Percentiles rank a stretch among this genome's conserved stretches.
Evolutionary conservation across 2,888 invertebrate genomes (phyloP).

Genomic region (Fragum sueziense): DNA sequence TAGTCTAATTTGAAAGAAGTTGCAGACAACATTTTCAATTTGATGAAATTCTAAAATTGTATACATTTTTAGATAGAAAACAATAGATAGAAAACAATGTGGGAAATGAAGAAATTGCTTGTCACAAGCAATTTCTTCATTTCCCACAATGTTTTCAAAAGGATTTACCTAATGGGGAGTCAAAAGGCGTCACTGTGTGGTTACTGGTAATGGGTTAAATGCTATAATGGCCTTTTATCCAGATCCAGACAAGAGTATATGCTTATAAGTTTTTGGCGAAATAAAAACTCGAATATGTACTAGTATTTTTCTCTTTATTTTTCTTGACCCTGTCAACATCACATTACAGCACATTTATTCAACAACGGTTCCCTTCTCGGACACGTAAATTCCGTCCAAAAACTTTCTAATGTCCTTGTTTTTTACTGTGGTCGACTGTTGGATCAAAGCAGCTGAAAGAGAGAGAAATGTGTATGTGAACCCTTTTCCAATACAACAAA

Average conservation of each 20-base stretch:
- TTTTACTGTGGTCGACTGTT: slow-evolving; percentile 99
- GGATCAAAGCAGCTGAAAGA: slow-evolving; percentile 96
- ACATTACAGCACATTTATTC: slow-evolving; percentile 35
- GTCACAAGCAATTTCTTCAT: not conserved
- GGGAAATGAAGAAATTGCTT: not conserved
- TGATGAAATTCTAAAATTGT: too few species aligned
- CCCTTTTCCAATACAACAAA: not conserved
- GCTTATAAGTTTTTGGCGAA: too few species aligned
- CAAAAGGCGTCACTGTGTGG: not conserved
- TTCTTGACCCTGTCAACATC: slow-evolving; percentile 1
- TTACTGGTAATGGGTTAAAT: not conserved
- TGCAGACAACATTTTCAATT: too few species aligned
- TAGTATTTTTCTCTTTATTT: not conserved
- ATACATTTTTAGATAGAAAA: too few species aligned
- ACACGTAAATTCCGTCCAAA: slow-evolving; percentile 99
- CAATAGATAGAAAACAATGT: not conserved
- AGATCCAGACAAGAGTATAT: too few species aligned
- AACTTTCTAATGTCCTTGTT: slow-evolving; percentile 99
- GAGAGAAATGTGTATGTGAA: too few species aligned
- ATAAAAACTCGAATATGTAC: not conserved
- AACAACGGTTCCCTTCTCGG: slow-evolving; percentile 97
- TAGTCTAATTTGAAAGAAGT: too few species aligned
- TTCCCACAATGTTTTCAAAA: not conserved
- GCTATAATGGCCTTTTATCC: too few species aligned
- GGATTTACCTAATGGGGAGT: too few species aligned